Evolutionary conservation across 2,113 vertebrate species (phyloP).

Genomic region (Pteronura brasiliensis): DNA sequence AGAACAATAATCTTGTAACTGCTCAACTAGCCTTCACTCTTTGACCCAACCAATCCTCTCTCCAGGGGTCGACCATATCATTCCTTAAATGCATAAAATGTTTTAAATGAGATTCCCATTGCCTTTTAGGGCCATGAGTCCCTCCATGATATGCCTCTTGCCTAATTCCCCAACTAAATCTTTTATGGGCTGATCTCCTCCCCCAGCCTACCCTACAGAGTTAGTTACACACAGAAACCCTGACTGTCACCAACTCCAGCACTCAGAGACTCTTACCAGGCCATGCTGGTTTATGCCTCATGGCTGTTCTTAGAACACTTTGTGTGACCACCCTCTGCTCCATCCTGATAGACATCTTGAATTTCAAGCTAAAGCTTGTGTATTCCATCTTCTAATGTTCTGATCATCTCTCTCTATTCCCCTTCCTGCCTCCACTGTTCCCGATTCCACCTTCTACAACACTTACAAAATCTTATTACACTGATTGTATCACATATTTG

Average conservation of each 20-base stretch:
- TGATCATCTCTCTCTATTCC: background rate
- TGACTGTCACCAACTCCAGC: accelerated
- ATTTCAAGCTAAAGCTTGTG: background rate
- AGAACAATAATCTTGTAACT: background rate
- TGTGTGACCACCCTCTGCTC: background rate
- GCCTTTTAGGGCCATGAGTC: background rate
- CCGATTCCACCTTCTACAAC: background rate
- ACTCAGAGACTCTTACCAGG: background rate
- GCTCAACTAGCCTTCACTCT: background rate
- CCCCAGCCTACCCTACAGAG: too few species aligned
- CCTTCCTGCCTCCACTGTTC: background rate
- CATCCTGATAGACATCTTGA: background rate
- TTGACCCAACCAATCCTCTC: background rate
- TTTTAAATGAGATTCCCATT: background rate
- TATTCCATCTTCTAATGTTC: background rate
- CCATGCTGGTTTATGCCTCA: background rate
- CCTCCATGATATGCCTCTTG: too few species aligned
- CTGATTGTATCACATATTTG: background rate
- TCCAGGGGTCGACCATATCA: background rate
- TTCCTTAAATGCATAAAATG: background rate
- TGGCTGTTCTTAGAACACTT: background rate
- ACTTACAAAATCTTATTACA: background rate
- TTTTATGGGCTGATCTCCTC: background rate
- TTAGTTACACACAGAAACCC: background rate
- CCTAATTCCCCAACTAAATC: background rate